Evolutionary conservation across 2,113 vertebrate species (phyloP), one percentile per base, ranked within the genome.

Genomic region (Chaetodon auriga): DNA sequence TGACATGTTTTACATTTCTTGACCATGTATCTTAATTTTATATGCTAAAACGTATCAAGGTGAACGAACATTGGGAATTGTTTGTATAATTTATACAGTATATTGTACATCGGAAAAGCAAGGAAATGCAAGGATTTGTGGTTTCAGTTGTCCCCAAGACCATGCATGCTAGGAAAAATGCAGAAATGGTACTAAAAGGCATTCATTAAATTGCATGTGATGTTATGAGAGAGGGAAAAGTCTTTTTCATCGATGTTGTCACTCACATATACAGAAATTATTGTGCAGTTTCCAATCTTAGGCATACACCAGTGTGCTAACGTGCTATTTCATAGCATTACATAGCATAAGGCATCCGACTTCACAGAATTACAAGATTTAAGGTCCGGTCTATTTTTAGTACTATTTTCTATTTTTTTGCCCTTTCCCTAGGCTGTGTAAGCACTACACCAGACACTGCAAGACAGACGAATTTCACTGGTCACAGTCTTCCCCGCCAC

Each of bases 401-500:
- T 62, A 5, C 54, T 41, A 41, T 43, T 43, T 43, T 43, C 60
- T 18, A 25, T 74, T 48, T 78, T 87, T 83, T 79, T 78, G 51
- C 21, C 65, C 48, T 75, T 80, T 85, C 63, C 72, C 38, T 12
- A 21, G 70, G 75, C 83, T 65, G 11, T 69, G 62, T 66, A 74
- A 69, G 70, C 18, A 18, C 65, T 65, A 38, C 25, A 64, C 45
- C 71, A 91, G 62, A 80, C 82, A 68, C 48, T 45, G 78, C 36
- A 84, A 85, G 69, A 85, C 74, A 90, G 51, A 68, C 35, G 46
- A 68, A 82, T 84, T 85, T 85, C 48, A 73, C 77, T 64, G 48
- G 86, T 87, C 90, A 85, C 81, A 90, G 77, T 83, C 62, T 64
- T 68, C 19, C 23, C 71, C 19, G 11, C 58, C 36, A 80, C 81